These are phyloP conservation scores for Trypoxylon attenuatum DNA, from an alignment of 2,888 invertebrate species.

Conservation along the genomic window DNA sequence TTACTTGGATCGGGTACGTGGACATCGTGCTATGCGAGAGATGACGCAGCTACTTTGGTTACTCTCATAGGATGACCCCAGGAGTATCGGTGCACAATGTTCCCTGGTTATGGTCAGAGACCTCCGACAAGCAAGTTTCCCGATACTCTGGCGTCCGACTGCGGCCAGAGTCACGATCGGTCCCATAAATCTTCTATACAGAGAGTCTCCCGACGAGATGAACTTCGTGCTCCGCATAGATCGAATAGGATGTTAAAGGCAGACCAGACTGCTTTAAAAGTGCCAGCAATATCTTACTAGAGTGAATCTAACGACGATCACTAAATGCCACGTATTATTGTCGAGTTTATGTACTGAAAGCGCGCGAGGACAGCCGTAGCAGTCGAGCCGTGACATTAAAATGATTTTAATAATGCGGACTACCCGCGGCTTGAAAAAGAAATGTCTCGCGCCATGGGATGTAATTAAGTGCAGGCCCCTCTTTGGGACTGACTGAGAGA, in stretches of 20 bases:
- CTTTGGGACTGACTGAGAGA: conserved; percentile 31
- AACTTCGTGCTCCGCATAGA: no score
- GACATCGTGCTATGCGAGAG: conserved; percentile 15
- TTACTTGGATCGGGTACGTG: conserved; percentile 19
- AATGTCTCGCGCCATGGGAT: conserved; percentile 25
- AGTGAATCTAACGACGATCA: neutral
- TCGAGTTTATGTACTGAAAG: conserved; percentile 25
- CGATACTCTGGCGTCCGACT: conserved; percentile 5
- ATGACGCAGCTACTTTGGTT: conserved; percentile 41
- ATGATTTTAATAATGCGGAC: conserved; percentile 10
- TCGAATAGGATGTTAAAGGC: neutral
- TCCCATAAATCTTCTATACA: neutral
- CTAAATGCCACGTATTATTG: conserved; percentile 21
- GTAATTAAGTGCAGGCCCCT: conserved; percentile 36
- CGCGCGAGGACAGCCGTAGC: conserved; percentile 34
- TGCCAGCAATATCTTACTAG: neutral
- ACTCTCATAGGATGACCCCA: conserved; percentile 26
- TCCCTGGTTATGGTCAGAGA: conserved; percentile 12
- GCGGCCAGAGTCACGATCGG: neutral
- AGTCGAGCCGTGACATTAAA: conserved; percentile 20
- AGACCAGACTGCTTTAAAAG: neutral
- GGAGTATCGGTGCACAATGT: conserved; percentile 25
- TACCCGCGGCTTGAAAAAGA: conserved; percentile 32
- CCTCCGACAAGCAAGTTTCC: conserved; percentile 4
- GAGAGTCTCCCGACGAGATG: no score